Evolutionary conservation across 2,797 vertebrate genomes (phyloP).

Genomic region (Acrossocheilus fasciatus): DNA sequence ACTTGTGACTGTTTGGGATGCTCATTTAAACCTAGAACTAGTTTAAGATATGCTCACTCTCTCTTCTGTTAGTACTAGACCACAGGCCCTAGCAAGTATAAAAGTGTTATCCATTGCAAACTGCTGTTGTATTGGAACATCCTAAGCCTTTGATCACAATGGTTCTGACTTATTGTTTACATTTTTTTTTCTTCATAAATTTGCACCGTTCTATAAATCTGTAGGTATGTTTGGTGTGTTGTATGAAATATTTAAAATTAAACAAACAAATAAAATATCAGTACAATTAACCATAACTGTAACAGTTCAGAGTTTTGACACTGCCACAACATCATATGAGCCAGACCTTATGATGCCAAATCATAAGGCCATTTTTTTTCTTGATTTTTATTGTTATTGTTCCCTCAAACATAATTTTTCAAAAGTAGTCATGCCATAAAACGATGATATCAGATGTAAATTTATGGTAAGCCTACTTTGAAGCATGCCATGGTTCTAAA

Average conservation of each 20-base stretch:
- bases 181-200: not conserved
- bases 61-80: not conserved
- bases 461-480: not conserved
- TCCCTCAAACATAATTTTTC: no score
- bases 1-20: not conserved
- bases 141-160: not conserved
- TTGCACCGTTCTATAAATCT: not conserved
- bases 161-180: not conserved
- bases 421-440: not conserved
- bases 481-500: no score
- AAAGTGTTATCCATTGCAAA: not conserved
- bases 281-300: not conserved
- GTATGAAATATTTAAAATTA: not conserved
- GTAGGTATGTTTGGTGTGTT: not conserved
- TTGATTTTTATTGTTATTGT: no score
- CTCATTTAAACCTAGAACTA: not conserved
- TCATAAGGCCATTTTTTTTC: not conserved
- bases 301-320: not conserved
- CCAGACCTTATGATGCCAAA: not conserved
- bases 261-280: not conserved
- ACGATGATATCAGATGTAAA: not conserved
- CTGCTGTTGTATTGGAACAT: not conserved
- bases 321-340: not conserved
- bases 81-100: not conserved
- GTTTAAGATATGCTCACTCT: not conserved